Evolutionary conservation across 2,888 invertebrate species (phyloP).

Genomic region (Gymnoscelis rufifasciata): DNA sequence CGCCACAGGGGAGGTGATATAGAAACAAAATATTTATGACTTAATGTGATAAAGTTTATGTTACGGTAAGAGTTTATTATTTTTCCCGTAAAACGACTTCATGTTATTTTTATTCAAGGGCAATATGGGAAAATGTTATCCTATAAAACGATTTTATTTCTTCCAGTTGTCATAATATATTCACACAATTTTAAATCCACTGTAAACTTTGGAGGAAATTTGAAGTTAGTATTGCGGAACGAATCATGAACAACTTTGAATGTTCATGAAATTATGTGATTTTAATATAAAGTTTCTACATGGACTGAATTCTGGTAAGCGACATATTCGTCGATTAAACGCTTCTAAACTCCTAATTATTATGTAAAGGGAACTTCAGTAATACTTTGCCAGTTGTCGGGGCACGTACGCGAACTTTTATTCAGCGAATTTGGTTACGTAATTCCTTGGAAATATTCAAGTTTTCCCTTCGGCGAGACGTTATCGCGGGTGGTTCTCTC

Average conservation of each 20-base stretch:
- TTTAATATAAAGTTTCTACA: conserved; percentile 39
- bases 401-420: conserved; percentile 68
- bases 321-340: conserved; percentile 53
- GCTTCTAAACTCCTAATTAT: conserved; percentile 59
- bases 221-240: neutral
- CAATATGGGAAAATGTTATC: conserved; percentile 38
- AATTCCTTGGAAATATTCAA: conserved; percentile 73
- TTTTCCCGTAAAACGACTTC: conserved; percentile 55
- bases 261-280: conserved; percentile 32
- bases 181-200: neutral
- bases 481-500: conserved; percentile 69
- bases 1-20: conserved; percentile 52
- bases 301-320: conserved; percentile 39
- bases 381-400: conserved; percentile 61
- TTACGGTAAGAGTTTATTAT: conserved; percentile 68
- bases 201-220: neutral
- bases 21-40: conserved; percentile 69
- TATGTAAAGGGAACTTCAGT: conserved; percentile 56
- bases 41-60: conserved; percentile 70
- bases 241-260: conserved; percentile 15
- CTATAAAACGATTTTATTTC: conserved; percentile 40
- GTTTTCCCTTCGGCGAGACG: conserved; percentile 72
- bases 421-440: conserved; percentile 66
- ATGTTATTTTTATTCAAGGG: conserved; percentile 43
- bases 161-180: conserved; percentile 10